Percentiles rank a stretch among this genome's conserved stretches.
Conservation (phyloP, 2,113 vertebrate genomes). For the Marcusenius ussheri region DNA sequence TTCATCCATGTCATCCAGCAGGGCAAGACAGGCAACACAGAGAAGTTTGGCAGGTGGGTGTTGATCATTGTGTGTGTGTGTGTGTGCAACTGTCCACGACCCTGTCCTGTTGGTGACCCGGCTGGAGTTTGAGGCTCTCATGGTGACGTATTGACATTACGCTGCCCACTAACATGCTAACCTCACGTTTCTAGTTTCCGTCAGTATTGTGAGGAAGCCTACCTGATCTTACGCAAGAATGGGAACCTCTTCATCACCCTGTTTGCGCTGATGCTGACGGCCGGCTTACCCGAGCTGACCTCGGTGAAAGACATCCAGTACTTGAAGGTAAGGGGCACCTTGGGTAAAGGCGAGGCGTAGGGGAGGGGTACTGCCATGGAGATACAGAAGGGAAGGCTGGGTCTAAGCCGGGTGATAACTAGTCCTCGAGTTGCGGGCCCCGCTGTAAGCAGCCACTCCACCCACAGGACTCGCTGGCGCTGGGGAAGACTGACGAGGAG, state of each 20-base stretch:
- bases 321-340: slow-evolving; percentile 76
- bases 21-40: slow-evolving; percentile 92
- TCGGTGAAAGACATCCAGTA: slow-evolving; percentile 98
- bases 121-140: not conserved
- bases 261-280: slow-evolving; percentile 96
- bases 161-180: not conserved
- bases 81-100: not conserved
- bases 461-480: slow-evolving; percentile 82
- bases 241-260: slow-evolving; percentile 97
- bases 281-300: slow-evolving; percentile 90
- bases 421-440: not conserved
- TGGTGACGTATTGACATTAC: not conserved
- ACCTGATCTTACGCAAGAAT: slow-evolving; percentile 83
- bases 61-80: not conserved
- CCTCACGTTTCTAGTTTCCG: slow-evolving; percentile 72
- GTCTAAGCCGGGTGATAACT: not conserved
- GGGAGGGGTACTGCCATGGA: not conserved
- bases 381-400: not conserved
- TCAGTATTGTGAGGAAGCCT: slow-evolving; percentile 91
- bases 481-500: slow-evolving; percentile 93
- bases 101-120: not conserved
- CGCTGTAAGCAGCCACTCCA: not conserved
- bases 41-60: slow-evolving; percentile 90
- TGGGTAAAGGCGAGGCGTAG: not conserved
- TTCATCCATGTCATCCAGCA: slow-evolving; percentile 99